phyloP scores from a whole-genome alignment of 1,140 invertebrate genomes.

The Orius insidiosus region DNA sequence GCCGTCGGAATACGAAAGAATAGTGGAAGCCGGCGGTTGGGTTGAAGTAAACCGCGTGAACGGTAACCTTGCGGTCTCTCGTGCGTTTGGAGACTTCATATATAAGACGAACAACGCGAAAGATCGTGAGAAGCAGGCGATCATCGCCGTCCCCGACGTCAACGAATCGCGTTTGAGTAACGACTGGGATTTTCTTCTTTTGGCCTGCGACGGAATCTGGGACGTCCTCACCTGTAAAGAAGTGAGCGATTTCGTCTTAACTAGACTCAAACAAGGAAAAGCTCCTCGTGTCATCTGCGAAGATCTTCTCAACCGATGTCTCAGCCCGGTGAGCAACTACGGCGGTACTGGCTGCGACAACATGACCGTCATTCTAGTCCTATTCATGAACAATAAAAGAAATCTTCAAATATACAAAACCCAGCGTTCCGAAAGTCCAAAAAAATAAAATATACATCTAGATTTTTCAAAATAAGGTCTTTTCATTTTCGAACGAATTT shows the following conservation, averaged over 20 bases:
- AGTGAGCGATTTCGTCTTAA: slow-evolving; percentile 78
- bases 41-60: slow-evolving; percentile 95
- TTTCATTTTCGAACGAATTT: too few species aligned
- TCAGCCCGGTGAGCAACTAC: slow-evolving; percentile 91
- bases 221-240: slow-evolving; percentile 74
- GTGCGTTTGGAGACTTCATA: slow-evolving; percentile 92
- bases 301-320: slow-evolving; percentile 78
- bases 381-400: slow-evolving; percentile 3
- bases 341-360: slow-evolving; percentile 95
- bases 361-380: slow-evolving; percentile 84
- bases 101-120: slow-evolving; percentile 84
- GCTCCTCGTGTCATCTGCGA: slow-evolving; percentile 93
- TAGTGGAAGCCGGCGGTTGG: slow-evolving; percentile 87
- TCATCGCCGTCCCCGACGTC: slow-evolving; percentile 90
- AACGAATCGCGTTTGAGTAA: slow-evolving; percentile 56
- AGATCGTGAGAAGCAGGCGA: slow-evolving; percentile 83
- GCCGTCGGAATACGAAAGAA: slow-evolving; percentile 66
- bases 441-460: too few species aligned
- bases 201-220: slow-evolving; percentile 99
- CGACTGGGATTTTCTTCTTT: slow-evolving; percentile 92
- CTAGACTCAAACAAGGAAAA: slow-evolving; percentile 56
- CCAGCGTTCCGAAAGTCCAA: too few species aligned
- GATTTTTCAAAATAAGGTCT: too few species aligned
- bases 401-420: too few species aligned
- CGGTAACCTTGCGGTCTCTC: slow-evolving; percentile 87